A percentile compares a stretch with the other conserved stretches of the same genome.
Evolutionary conservation across 2,797 vertebrate genomes (phyloP).

Genomic region (Prunella strophiata): DNA sequence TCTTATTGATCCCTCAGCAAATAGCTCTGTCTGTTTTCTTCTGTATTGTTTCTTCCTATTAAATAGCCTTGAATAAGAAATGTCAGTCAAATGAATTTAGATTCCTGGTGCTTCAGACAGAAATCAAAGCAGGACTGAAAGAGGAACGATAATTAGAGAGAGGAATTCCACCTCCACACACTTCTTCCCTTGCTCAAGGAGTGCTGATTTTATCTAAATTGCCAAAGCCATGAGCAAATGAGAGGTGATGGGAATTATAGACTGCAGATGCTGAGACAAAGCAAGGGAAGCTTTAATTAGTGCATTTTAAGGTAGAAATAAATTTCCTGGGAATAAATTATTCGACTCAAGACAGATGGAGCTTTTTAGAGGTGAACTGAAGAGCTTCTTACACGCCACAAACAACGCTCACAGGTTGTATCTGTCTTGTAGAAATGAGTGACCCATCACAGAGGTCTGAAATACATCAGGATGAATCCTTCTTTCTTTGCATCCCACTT

Average conservation of each 20-base stretch:
- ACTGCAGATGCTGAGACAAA: constrained; percentile 48
- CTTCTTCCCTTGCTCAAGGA: constrained; percentile 42
- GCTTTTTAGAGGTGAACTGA: constrained; percentile 7
- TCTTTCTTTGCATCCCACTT: neutral
- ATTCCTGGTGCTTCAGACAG: constrained; percentile 50
- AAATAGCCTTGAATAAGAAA: constrained; percentile 59
- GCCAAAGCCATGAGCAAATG: constrained; percentile 49
- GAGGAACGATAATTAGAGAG: constrained; percentile 57
- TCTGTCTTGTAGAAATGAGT: neutral
- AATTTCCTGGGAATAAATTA: constrained; percentile 56
- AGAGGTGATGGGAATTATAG: constrained; percentile 49
- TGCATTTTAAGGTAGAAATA: constrained; percentile 39
- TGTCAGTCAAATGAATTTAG: constrained; percentile 55
- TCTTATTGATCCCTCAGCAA: constrained; percentile 43
- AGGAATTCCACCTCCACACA: constrained; percentile 50
- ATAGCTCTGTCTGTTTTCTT: constrained; percentile 55
- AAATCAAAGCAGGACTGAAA: constrained; percentile 59
- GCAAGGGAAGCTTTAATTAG: constrained; percentile 55
- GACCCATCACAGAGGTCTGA: neutral
- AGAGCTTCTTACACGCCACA: constrained; percentile 9
- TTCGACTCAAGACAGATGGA: constrained; percentile 24
- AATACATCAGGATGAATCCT: neutral
- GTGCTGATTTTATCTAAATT: constrained; percentile 62
- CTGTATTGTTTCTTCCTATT: constrained; percentile 52
- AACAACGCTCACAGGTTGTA: neutral